phyloP scores from a whole-genome alignment of 2,113 vertebrate species.

The Plecturocebus donacophilus region DNA sequence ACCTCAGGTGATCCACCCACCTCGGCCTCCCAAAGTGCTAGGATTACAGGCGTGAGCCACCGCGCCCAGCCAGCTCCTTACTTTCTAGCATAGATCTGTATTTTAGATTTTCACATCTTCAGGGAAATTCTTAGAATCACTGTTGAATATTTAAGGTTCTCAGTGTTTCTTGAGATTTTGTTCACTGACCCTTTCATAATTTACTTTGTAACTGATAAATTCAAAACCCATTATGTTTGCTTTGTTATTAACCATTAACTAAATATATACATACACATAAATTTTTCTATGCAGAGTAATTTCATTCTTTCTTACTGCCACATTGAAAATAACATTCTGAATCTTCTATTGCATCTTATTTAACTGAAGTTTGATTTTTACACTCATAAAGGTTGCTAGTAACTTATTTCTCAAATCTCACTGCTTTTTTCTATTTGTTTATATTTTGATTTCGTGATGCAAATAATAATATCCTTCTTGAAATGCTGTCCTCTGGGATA shows the following conservation, averaged over 20 bases:
- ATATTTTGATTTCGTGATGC: slow-evolving; percentile 7
- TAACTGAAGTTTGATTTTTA: slow-evolving; percentile 33
- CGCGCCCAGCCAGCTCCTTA: too few relatives aligned
- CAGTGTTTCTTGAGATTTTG: slow-evolving; percentile 26
- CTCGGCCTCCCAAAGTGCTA: too few relatives aligned
- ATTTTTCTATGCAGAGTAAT: not conserved
- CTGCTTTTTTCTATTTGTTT: not conserved
- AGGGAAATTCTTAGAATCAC: slow-evolving; percentile 16
- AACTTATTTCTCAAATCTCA: slow-evolving; percentile 1
- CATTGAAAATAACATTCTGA: slow-evolving; percentile 30
- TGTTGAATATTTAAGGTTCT: slow-evolving; percentile 37
- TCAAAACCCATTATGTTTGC: not conserved
- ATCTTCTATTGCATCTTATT: not conserved
- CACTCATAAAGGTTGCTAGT: not conserved
- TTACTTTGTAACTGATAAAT: slow-evolving; percentile 49
- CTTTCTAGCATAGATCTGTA: not conserved
- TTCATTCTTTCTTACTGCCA: slow-evolving; percentile 21
- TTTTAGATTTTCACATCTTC: slow-evolving; percentile 42
- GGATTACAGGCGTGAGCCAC: too few relatives aligned
- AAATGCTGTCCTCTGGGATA: not conserved
- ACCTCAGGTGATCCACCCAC: too few relatives aligned
- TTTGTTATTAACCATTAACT: slow-evolving; percentile 38
- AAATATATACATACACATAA: not conserved
- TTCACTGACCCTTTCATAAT: not conserved
- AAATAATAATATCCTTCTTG: not conserved